These are phyloP conservation scores for Aporophyla nigra DNA, from an alignment of 2,888 invertebrate genomes.

Conservation along the genomic window DNA sequence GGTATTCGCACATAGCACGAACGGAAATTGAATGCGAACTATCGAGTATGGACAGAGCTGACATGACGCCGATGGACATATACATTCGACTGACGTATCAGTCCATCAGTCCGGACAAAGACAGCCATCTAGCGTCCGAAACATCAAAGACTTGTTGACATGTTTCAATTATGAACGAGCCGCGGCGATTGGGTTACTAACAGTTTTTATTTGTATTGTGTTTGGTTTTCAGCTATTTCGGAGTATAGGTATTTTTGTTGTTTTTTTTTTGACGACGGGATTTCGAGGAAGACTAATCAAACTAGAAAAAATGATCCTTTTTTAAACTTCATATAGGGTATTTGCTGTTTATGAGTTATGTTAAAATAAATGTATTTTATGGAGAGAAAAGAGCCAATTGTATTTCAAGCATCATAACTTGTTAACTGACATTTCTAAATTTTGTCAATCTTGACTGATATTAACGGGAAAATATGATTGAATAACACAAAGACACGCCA, in stretches of 20 bases:
- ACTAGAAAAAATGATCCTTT: neutral
- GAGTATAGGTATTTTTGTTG: conserved; percentile 9
- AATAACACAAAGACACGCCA: neutral
- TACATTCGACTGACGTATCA: conserved; percentile 77
- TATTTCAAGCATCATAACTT: neutral
- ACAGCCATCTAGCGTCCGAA: conserved; percentile 78
- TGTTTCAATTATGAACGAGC: conserved; percentile 70
- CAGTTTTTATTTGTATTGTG: conserved; percentile 37
- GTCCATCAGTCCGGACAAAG: conserved; percentile 79
- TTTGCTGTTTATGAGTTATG: neutral
- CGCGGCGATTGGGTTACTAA: conserved; percentile 47
- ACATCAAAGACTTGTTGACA: conserved; percentile 77
- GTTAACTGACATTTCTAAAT: neutral
- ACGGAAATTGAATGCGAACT: conserved; percentile 87
- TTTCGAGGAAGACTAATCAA: neutral
- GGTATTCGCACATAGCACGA: conserved; percentile 72
- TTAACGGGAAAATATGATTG: neutral
- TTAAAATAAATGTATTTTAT: neutral
- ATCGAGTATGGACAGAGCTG: conserved; percentile 76
- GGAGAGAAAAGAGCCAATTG: neutral
- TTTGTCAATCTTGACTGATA: neutral
- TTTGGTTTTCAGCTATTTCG: neutral
- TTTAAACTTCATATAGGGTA: too few relatives aligned
- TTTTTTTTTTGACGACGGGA: neutral
- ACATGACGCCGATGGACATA: conserved; percentile 74